Evolutionary conservation across 2,113 vertebrate genomes (phyloP).

Genomic region (Sisor rabdophorus): DNA sequence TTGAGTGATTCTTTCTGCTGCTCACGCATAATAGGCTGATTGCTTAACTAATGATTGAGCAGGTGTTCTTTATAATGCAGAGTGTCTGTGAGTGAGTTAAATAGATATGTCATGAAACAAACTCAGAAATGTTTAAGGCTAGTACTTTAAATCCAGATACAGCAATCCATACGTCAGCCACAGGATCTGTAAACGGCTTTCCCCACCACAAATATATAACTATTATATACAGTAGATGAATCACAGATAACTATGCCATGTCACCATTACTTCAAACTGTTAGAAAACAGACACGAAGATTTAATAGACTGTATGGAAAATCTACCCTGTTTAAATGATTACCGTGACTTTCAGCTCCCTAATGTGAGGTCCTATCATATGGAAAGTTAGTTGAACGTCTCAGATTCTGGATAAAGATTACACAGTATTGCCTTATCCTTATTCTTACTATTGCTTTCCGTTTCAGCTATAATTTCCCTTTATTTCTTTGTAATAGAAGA

Average conservation of each 20-base stretch:
- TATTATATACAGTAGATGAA: constrained; percentile 15
- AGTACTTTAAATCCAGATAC: not conserved
- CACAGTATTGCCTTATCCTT: constrained; percentile 3
- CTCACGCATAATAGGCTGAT: not conserved
- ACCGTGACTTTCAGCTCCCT: not conserved
- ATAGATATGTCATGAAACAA: not conserved
- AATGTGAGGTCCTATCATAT: constrained; percentile 33
- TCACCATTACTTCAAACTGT: not conserved
- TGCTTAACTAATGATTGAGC: not conserved
- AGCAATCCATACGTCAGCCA: not conserved
- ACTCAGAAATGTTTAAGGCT: not conserved
- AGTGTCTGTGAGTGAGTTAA: not conserved
- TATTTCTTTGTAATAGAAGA: constrained; percentile 42
- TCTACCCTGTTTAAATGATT: constrained; percentile 23
- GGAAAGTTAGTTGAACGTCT: constrained; percentile 25
- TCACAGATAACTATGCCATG: constrained; percentile 26
- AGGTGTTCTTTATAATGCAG: not conserved
- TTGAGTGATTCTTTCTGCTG: not conserved
- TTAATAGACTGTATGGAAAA: constrained; percentile 19
- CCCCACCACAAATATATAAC: constrained; percentile 1
- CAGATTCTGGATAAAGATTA: constrained; percentile 33
- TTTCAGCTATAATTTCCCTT: constrained; percentile 6
- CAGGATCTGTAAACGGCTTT: constrained; percentile 23
- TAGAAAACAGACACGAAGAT: constrained; percentile 16
- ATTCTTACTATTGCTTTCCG: constrained; percentile 17